Percentiles rank a stretch among this genome's conserved stretches.
Evolutionary conservation across 2,113 vertebrate genomes (phyloP).

Genomic region (Chloroceryle aenea): DNA sequence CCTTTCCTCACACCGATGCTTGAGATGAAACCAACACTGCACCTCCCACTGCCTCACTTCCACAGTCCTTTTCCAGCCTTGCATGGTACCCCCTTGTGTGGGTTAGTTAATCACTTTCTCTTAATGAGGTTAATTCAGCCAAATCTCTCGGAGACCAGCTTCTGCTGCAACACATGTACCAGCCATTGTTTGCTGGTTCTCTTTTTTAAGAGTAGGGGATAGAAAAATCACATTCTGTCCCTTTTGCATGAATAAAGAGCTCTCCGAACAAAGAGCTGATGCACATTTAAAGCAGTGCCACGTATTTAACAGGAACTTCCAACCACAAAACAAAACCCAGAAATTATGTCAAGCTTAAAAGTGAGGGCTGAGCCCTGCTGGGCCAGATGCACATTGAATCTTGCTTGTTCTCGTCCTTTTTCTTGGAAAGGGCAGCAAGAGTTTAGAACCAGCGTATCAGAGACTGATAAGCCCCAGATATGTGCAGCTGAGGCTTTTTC

Average conservation of each 20-base stretch:
- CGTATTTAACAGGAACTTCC: not conserved
- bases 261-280: not conserved
- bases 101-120: not conserved
- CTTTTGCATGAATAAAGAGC: not conserved
- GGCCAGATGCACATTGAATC: not conserved
- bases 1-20: not conserved
- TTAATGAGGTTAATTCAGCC: not conserved
- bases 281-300: not conserved
- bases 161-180: not conserved
- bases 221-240: not conserved
- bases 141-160: not conserved
- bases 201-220: not conserved
- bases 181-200: not conserved
- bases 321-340: not conserved
- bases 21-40: not conserved
- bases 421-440: not conserved
- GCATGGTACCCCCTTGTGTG: accelerated
- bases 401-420: not conserved
- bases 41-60: not conserved
- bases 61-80: not conserved
- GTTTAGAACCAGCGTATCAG: not conserved
- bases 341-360: not conserved
- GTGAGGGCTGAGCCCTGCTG: not conserved
- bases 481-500: not conserved
- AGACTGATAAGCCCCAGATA: not conserved